Evolutionary conservation across 1,140 invertebrate species (phyloP).

Genomic region (Cydia pomonella): DNA sequence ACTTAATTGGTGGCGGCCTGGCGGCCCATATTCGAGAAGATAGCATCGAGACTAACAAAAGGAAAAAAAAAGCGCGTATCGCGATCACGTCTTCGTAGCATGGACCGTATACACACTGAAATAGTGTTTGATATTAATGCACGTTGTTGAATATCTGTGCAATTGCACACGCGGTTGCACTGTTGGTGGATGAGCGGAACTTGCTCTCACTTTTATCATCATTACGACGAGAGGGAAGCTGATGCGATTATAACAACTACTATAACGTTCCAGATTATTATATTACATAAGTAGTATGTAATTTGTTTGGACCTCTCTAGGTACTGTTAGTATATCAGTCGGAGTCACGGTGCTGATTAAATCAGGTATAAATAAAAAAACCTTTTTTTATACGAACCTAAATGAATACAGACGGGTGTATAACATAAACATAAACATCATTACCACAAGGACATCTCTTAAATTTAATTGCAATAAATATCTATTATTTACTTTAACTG

Average conservation of each 20-base stretch:
- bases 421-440: no score
- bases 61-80: constrained; percentile 17
- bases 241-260: constrained; percentile 48
- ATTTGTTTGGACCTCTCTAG: constrained; percentile 22
- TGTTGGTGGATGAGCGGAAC: constrained; percentile 36
- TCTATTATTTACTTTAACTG: no score
- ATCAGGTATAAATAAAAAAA: no score
- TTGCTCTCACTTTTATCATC: constrained; percentile 52
- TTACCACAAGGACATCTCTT: no score
- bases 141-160: neutral
- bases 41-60: constrained; percentile 21
- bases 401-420: no score
- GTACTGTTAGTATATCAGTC: neutral
- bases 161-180: constrained; percentile 9
- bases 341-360: neutral
- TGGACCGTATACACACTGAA: neutral
- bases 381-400: no score
- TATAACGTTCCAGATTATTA: constrained; percentile 39
- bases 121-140: neutral
- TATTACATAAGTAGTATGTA: constrained; percentile 3
- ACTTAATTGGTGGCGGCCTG: constrained; percentile 1
- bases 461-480: no score
- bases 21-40: constrained; percentile 1
- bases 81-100: neutral
- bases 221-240: constrained; percentile 45